Conservation (phyloP, 1,140 invertebrate genomes). For the Papilio xuthus region DNA sequence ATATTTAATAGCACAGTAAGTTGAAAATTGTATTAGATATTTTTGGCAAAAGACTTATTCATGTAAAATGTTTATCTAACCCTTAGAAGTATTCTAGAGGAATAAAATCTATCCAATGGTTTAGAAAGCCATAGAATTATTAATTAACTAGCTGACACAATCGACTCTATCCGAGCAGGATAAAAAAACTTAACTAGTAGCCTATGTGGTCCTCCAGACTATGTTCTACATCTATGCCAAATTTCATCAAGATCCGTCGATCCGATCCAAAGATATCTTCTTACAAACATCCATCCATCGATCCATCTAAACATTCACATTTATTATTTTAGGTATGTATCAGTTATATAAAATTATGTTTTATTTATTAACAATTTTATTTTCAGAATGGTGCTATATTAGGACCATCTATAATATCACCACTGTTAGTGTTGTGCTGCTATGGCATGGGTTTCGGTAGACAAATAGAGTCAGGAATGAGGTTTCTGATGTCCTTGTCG, state of each 20-base stretch:
- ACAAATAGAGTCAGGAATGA: constrained; percentile 26
- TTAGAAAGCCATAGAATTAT: no score
- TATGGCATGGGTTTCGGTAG: constrained; percentile 38
- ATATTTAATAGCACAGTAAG: constrained; percentile 84
- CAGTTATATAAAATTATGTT: background rate
- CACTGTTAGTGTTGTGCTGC: constrained; percentile 73
- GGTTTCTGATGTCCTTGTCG: constrained; percentile 18
- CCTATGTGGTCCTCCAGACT: no score
- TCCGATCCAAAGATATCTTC: no score
- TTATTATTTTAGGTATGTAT: background rate
- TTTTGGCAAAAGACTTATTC: background rate
- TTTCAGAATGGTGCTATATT: constrained; percentile 84
- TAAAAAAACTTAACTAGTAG: no score
- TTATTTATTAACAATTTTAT: constrained; percentile 25
- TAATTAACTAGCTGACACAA: no score
- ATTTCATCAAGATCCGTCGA: no score
- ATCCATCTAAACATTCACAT: background rate
- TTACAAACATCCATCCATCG: no score
- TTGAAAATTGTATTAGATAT: constrained; percentile 27
- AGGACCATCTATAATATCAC: constrained; percentile 82
- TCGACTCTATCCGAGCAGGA: no score
- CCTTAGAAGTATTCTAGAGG: no score
- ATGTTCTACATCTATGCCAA: no score
- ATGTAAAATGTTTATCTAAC: no score
- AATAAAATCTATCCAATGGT: no score